Evolutionary conservation across 92 coral and sea anemone genomes (phyloP), one percentile per base, ranked within the genome.

Genomic region (Anthopleura xanthogrammica): DNA sequence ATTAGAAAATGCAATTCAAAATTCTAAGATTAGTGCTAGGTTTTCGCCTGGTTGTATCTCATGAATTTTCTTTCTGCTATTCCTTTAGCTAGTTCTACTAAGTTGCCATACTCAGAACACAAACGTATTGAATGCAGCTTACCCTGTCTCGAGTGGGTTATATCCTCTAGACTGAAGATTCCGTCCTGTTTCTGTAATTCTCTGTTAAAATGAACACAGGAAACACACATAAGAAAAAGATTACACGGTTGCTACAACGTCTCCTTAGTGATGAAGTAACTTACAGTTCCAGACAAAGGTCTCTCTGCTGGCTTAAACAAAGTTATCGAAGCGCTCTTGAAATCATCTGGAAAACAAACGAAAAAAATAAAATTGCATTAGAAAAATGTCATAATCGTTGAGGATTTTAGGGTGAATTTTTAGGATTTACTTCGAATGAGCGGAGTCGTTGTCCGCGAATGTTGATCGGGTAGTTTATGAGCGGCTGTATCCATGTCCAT

Each of bases 401-500:
- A 62, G 29, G 36, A 23, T 17, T 54, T 75, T 22, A 24, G 12
- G 36, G 36, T 40, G n/a, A 4, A 17, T 17, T 13, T 14, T 9
- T 46, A 77, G 56, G 14, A 39, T 52, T 86, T 97, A 97, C 99
- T 90, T 86, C 82, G 82, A 36, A 86, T 84, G 48, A 97, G 78
- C 5, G 92, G 89, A 3, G 99, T 97, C 41, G 99, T 97, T 17
- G 94, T 97, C 40, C 99, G 90, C 17, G 96, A 86, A 77, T 97
- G 99, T 43, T 94, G 95, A 52, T 97, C 98, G 0, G 99, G 99
- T 60, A 97, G 77, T 77, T 92, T 97, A 73, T 97, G 97, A 17
- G 91, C 90, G 0, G 98, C 99, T 9, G 98, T 94, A 77, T 97
- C 99, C 92, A 94, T 97, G 86, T 94, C 98, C 98, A 97, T 97